Evolutionary conservation across 2,797 vertebrate species (phyloP), one percentile per base, ranked within the genome.

Genomic region (Lagocephalus sceleratus): DNA sequence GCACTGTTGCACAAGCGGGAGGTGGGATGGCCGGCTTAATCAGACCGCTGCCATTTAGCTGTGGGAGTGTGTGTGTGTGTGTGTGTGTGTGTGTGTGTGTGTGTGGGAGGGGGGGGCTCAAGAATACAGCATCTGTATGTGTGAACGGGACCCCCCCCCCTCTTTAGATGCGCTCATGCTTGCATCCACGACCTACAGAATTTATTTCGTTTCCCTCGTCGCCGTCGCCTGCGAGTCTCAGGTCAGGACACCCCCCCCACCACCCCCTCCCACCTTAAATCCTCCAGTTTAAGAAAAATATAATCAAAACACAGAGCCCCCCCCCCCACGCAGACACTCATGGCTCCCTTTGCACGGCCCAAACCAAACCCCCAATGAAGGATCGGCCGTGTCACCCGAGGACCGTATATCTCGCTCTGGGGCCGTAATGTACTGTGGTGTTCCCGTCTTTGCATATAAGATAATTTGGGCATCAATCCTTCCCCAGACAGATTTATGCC

Each of bases 401-500:
- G 91, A 92, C 85, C 92, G 94, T 95, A 94, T 93, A 95, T 96
- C 94, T 93, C 89, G 92, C 93, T 91, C 89, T 86, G 85, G 81
- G 86, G 78, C 78, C 78, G 91, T 95, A 96, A 94, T 94, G 94
- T 94, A 96, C 93, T 94, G 93, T 92, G 84, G 91, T 92, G 93
- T 93, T 94, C 93, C 94, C 93, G 93, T 96, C 95, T 97, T 94
- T 96, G 94, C 94, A 96, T 97, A 97, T 96, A 96, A 95, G 95
- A 98, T 98, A 95, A 98, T 98, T 96, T 95, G 94, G 92, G 93
- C 94, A 98, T 95, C 95, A 94, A 97, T 97, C 94, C 91, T 94
- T 88, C 85, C 84, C 77, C 90, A 90, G 94, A 95, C 95, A 96
- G 95, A 97, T 98, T 97, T 96, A 97, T 97, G 94, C 95, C 94